phyloP scores from a whole-genome alignment of 2,888 invertebrate species.

The Scaptomyza cyrtandrae region DNA sequence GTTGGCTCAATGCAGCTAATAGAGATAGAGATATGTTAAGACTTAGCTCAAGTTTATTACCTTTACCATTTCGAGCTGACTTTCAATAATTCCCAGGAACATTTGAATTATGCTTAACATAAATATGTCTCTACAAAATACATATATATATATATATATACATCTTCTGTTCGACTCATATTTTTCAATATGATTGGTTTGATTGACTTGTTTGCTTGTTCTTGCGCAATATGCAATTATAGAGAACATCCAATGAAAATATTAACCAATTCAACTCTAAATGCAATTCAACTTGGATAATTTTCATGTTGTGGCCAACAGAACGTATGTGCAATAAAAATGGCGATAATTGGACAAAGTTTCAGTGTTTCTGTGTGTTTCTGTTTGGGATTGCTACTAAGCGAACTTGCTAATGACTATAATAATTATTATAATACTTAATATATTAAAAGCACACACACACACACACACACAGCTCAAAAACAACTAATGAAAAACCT shows the following conservation, averaged over 20 bases:
- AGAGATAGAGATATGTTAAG: too few species aligned
- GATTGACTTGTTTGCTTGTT: neutral
- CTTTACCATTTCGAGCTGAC: neutral
- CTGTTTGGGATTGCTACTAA: constrained; percentile 6
- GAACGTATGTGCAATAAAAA: constrained; percentile 46
- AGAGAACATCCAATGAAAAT: neutral
- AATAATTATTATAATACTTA: constrained; percentile 40
- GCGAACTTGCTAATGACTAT: constrained; percentile 11
- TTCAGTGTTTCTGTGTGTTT: too few species aligned
- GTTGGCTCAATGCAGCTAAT: neutral
- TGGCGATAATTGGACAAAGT: constrained; percentile 36
- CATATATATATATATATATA: too few species aligned
- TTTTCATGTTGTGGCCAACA: constrained; percentile 4
- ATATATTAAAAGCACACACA: constrained; percentile 17
- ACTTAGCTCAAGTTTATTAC: neutral
- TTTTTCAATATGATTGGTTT: neutral
- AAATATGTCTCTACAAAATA: too few species aligned
- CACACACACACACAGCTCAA: constrained; percentile 4
- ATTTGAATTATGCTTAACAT: too few species aligned
- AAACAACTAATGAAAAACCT: constrained; percentile 54
- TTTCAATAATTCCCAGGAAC: too few species aligned
- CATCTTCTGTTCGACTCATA: too few species aligned
- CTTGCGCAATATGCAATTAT: neutral
- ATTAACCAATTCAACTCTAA: neutral
- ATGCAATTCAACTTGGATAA: constrained; percentile 5